Conservation (phyloP, 2,888 invertebrate species). For the Acrobeloides nanus region DNA sequence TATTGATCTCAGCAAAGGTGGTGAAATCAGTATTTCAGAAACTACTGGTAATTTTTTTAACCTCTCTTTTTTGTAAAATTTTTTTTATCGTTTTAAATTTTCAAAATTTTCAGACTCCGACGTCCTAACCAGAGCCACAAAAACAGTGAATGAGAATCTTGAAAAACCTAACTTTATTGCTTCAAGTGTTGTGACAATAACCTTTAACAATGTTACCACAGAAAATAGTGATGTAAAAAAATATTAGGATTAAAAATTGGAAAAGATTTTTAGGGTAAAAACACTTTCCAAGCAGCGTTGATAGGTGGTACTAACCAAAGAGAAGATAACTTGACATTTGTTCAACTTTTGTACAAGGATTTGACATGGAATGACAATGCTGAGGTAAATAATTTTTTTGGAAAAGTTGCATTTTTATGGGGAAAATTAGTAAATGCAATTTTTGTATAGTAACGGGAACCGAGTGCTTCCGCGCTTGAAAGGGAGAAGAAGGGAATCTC, state of each 20-base stretch:
- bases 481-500: no score
- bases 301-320: conserved; percentile 37
- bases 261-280: conserved; percentile 33
- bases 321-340: conserved; percentile 39
- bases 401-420: no score
- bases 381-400: no score
- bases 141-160: conserved; percentile 31
- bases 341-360: conserved; percentile 43
- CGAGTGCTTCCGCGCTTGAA: no score
- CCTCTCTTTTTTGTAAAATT: no score
- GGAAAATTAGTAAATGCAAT: no score
- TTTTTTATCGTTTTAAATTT: no score
- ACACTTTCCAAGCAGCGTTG: conserved; percentile 49
- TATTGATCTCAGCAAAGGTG: conserved; percentile 36
- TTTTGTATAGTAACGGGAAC: no score
- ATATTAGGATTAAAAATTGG: no score
- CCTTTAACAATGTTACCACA: conserved; percentile 24
- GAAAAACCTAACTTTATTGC: conserved; percentile 35
- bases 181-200: conserved; percentile 38
- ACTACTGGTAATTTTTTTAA: no score
- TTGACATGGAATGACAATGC: conserved; percentile 45
- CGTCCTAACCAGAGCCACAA: conserved; percentile 28
- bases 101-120: no score
- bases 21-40: conserved; percentile 32
- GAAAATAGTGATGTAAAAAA: conserved; percentile 2